phyloP scores from a whole-genome alignment of 2,113 vertebrate species.

The Talpa occidentalis region DNA sequence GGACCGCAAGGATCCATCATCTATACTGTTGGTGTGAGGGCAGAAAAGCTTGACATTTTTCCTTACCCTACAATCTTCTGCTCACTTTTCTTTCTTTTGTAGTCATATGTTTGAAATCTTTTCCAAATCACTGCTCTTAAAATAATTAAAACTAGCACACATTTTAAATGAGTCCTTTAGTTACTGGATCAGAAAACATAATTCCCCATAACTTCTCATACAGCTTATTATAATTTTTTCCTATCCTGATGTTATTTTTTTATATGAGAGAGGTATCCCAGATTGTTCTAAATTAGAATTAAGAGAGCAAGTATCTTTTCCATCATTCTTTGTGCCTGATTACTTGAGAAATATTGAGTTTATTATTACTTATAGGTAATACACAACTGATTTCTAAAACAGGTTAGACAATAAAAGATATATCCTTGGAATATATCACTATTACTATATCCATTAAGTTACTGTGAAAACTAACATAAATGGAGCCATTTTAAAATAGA shows the following conservation, averaged over 20 bases:
- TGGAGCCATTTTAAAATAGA: background rate
- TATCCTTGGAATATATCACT: background rate
- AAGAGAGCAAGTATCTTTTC: background rate
- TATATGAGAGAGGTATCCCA: background rate
- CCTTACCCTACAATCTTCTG: too few species aligned
- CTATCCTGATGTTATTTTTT: background rate
- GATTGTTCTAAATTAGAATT: background rate
- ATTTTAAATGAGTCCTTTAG: background rate
- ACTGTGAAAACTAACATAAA: background rate
- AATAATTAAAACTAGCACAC: background rate
- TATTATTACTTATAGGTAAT: background rate
- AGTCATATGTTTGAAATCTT: background rate
- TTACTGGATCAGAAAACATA: background rate
- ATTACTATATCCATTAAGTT: background rate
- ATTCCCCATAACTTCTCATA: background rate
- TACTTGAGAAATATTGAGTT: background rate
- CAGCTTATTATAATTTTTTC: background rate
- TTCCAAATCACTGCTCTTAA: background rate
- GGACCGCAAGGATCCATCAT: too few species aligned
- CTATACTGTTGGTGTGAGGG: too few species aligned
- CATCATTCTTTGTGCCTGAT: background rate
- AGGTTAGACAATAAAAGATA: background rate
- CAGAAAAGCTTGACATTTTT: too few species aligned
- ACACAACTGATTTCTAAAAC: background rate
- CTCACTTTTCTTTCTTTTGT: background rate